A percentile compares a stretch with the other conserved stretches of the same genome.
Evolutionary conservation across 1,140 invertebrate species (phyloP).

Genomic region (Prorops nasuta): DNA sequence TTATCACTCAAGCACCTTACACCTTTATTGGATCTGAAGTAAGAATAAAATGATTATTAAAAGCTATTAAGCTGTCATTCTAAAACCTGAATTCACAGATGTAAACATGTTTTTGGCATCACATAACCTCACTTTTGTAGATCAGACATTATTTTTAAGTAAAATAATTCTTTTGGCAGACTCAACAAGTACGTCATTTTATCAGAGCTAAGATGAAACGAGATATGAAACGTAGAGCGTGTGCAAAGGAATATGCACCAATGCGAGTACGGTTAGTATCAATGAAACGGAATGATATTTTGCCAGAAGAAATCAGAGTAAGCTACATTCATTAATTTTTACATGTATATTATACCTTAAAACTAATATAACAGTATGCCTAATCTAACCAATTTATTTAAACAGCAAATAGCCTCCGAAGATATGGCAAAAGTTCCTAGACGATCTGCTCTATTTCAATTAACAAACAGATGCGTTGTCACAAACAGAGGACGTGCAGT

Average conservation of each 20-base stretch:
- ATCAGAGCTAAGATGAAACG: constrained; percentile 38
- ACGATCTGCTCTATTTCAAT: constrained; percentile 65
- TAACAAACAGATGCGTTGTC: constrained; percentile 74
- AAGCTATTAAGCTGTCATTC: too few relatives aligned
- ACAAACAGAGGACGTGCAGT: constrained; percentile 77
- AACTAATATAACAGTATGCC: constrained; percentile 1
- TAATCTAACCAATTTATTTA: constrained; percentile 13
- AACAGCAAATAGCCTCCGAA: constrained; percentile 66
- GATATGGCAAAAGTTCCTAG: constrained; percentile 75
- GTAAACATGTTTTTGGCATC: background rate
- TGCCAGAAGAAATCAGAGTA: constrained; percentile 77
- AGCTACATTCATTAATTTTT: constrained; percentile 13
- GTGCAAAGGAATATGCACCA: constrained; percentile 69
- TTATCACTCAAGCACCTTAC: too few relatives aligned
- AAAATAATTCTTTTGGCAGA: background rate
- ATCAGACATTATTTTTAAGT: background rate
- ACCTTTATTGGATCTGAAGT: too few relatives aligned
- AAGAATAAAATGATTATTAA: background rate
- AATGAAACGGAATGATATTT: constrained; percentile 75
- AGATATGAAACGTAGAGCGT: constrained; percentile 76
- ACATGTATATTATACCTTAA: constrained; percentile 1
- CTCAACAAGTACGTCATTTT: background rate
- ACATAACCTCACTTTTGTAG: background rate
- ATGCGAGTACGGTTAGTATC: constrained; percentile 73
- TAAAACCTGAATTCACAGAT: background rate